Evolutionary conservation across 1,140 invertebrate genomes (phyloP), one percentile per base, ranked within the genome.

Genomic region (Drepana arcuata): DNA sequence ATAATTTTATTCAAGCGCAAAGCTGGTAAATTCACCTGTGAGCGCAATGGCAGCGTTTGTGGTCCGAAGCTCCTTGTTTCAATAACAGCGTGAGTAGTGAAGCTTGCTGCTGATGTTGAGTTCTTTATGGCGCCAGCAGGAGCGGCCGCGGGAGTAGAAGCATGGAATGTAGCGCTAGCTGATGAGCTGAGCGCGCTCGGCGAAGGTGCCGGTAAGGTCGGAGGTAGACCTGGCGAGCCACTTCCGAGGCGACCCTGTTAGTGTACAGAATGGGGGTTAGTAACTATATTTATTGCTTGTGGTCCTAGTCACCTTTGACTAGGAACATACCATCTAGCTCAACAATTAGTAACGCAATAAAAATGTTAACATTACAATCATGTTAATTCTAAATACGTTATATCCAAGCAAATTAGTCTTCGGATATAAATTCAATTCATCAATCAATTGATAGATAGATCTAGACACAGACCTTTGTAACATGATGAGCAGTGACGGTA

Each of bases 141-240:
- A 79, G 74, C 35, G 73, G 85, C 37, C 78, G 86, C 29, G 70
- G 87, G 37, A 70, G 87, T 72, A 5, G 63, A 50, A 12, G 67
- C 45, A 36, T 81, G 83, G 68, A 63, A 85, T 36, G 57, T 85
- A 41, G 61, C 83, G 46, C 69, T 85, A 32, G 68, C 82, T 48
- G 72, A 83, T 38, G 58, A 77, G 50, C 67, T 85, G 30, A 77
- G 69, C 39, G 66, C 85, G 15, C 85, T 86, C 12, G 88, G 88
- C 16, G 89, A 87, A 1, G 89, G 89, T 1, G 89, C 88, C 1
- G 89, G 88, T 23, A 89, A 62, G 15, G 88, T 87, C 23, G 88
- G 88, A 2, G 88, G 88, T 9, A 88, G 85, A 5, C 88, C 87
- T 5, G 85, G 85, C 10, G 73, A 77, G 28, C 65, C 70, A 14